Evolutionary conservation across 1,140 invertebrate genomes (phyloP), one percentile per base, ranked within the genome.

Genomic region (Wasmannia auropunctata): DNA sequence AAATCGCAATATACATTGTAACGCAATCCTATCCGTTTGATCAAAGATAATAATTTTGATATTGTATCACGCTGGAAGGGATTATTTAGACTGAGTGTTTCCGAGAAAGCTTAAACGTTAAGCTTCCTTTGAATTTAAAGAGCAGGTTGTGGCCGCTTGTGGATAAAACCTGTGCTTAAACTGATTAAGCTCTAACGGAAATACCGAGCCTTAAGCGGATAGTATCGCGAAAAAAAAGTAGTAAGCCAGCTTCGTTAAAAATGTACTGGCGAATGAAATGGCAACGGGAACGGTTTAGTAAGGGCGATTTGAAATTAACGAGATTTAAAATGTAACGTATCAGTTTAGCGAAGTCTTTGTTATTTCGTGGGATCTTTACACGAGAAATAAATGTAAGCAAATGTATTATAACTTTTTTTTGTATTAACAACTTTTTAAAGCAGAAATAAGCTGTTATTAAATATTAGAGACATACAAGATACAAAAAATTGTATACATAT

Each of bases 161-260:
- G 79, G 79, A 74, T 83, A 83, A 83, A 83, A 83, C 79, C 67
- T 46, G 37, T 74, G 67, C 67, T 74, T 83, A 72, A 83, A 83
- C 67, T 83, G 79, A 83, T 83, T 83, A 81, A 81, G 79, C 11
- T 67, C 22, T 81, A 70, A 74, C 79, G 67, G 79, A 74, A 83
- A 83, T 58, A 69, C 51, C 54, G 79, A 56, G 37, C 51, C 25
- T 72, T 83, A 74, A 74, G 79, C 79, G 79, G 79, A 74, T 83
- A 74, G 51, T 74, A 83, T 83, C 25, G 67, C 37, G 79, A 58
- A 81, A 83, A n/a, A 83, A 83, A 72, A 81, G 51, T 81, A 72
- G 65, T 81, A 49, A 72, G 34, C 65, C 51, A 43, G 56, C 51
- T 83, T 83, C 67, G 67, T 83, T 83, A 83, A 83, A 83, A 83